Evolutionary conservation across 37 sponge, comb jelly and placozoan genomes (phyloP).

Genomic region (Theonella swinhoei): DNA sequence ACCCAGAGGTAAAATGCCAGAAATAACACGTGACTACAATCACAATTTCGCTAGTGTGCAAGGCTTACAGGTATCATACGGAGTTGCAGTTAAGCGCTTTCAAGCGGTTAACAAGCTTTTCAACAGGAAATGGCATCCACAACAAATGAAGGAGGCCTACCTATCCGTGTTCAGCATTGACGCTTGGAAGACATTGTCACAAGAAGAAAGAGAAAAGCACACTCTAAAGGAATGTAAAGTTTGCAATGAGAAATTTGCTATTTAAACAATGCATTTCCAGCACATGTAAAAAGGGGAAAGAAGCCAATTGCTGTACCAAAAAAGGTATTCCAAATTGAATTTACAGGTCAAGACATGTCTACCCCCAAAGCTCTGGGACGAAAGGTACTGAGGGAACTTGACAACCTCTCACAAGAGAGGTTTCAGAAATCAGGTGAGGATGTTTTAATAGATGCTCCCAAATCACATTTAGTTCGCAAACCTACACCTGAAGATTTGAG

Average conservation of each 20-base stretch:
- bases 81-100: background rate
- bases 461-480: background rate
- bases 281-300: too few relatives aligned
- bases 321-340: background rate
- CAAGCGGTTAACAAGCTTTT: background rate
- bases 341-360: too few relatives aligned
- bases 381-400: background rate
- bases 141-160: background rate
- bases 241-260: background rate
- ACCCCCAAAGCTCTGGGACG: background rate
- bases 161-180: background rate
- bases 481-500: background rate
- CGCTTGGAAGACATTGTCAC: background rate
- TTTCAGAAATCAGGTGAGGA: background rate
- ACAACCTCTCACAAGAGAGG: background rate
- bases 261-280: background rate
- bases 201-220: background rate
- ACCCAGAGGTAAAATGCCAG: too few relatives aligned
- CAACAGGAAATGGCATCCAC: background rate
- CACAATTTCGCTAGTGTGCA: too few relatives aligned
- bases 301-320: too few relatives aligned
- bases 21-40: too few relatives aligned
- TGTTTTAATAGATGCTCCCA: background rate
- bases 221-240: background rate
- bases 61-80: background rate